Base-by-base conservation (phyloP, 2,113 vertebrate species). In the Lycocorax pyrrhopterus region DNA sequence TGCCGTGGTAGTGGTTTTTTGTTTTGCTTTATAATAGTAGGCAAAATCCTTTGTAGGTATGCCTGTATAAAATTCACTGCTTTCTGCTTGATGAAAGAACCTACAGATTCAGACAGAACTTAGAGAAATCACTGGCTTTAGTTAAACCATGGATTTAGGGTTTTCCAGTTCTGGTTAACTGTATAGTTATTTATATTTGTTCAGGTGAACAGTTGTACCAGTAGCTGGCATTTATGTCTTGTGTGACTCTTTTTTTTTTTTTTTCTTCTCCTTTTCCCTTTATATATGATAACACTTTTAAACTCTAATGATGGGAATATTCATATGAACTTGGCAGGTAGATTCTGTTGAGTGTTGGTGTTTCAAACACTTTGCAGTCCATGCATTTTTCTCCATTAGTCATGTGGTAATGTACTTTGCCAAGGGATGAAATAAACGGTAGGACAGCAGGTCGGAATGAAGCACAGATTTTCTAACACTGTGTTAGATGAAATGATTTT, bases 401-500 rank as follows among this genome's bases (percentile, higher is more conserved):
- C 92, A 79, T 89, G 90, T 94, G 90, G 64, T 90, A 95, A 96
- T 90, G 94, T 93, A 60, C 94, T 88, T 80, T 92, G 84, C 87
- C 88, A 94, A 39, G 59, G 68, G 69, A 59, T 88, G 90, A 96
- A 94, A 89, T 89, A 91, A 89, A 52, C 76, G 89, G 16, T 64
- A 84, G 33, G 53, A 90, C 63, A 84, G 85, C 75, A 92, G 89
- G 63, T 94, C 89, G 94, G 85, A 94, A 66, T 58, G 75, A 80
- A 94, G 80, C 85, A 62, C 85, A 59, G 88, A 80, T 97, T 97
- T 96, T 96, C 75, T 91, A 94, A 91, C 80, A 67, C 30, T 69
- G 59, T 80, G 49, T 94, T 96, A 95, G 74, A 85, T 94, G 23
- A 96, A 96, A 93, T 96, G 51, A 89, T 97, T 95, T 96, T 94